These are phyloP conservation scores for Camptogramma bilineatum DNA, from an alignment of 2,888 invertebrate species.

Conservation along the genomic window DNA sequence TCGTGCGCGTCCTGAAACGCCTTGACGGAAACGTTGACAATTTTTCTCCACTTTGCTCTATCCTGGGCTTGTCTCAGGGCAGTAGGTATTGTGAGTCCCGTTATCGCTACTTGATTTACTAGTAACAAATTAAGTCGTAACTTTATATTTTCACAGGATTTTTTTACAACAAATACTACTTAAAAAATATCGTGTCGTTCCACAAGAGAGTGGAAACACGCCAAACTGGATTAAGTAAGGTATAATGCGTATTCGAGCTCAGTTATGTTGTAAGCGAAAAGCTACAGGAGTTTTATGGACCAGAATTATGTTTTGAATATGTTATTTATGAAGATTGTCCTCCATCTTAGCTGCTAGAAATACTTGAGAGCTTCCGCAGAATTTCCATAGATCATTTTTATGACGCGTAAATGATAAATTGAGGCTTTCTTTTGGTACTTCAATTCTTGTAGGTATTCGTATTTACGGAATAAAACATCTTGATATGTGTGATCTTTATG, in stretches of 20 bases:
- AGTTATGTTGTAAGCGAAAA: constrained; percentile 44
- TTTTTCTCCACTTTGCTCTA: too few relatives aligned
- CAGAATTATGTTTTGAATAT: constrained; percentile 58
- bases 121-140: too few relatives aligned
- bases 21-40: too few relatives aligned
- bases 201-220: constrained; percentile 8
- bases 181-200: background rate
- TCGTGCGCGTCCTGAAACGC: too few relatives aligned
- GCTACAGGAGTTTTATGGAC: constrained; percentile 49
- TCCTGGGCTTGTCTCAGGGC: too few relatives aligned
- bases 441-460: too few relatives aligned
- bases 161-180: background rate
- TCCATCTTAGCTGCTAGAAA: constrained; percentile 15
- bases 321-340: constrained; percentile 52
- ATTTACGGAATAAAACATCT: too few relatives aligned
- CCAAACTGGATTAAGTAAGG: constrained; percentile 45
- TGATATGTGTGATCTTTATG: too few relatives aligned
- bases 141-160: background rate
- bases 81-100: too few relatives aligned
- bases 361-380: constrained; percentile 9
- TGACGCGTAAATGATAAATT: background rate
- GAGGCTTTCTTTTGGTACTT: too few relatives aligned
- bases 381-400: constrained; percentile 24
- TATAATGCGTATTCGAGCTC: constrained; percentile 50
- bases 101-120: too few relatives aligned